Conservation (phyloP, 2,113 vertebrate genomes). For the Apteryx mantelli region DNA sequence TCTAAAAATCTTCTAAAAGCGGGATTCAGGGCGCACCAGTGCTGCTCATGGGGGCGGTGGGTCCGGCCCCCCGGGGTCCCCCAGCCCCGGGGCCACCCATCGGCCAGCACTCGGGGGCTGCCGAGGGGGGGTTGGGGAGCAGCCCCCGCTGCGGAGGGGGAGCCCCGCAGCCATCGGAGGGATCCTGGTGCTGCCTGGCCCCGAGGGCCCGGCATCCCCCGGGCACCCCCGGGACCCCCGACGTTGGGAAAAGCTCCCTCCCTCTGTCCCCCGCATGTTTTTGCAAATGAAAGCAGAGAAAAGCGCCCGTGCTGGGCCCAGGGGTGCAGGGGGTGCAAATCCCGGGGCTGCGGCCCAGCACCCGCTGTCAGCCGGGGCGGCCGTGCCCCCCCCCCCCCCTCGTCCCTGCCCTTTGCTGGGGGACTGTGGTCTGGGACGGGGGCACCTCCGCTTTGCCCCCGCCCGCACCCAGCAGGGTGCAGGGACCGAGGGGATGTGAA, state of each 20-base stretch:
- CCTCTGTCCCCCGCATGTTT: not conserved
- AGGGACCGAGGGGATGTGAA: fast-evolving
- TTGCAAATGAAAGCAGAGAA: not conserved
- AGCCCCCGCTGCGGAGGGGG: too few species aligned
- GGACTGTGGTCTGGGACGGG: not conserved
- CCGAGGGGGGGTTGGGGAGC: too few species aligned
- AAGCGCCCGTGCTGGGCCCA: too few species aligned
- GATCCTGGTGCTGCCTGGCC: too few species aligned
- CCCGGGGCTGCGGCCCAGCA: not conserved
- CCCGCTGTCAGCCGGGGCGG: too few species aligned
- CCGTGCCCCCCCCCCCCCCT: too few species aligned
- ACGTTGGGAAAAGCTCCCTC: too few species aligned
- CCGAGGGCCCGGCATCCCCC: too few species aligned
- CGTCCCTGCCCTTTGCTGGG: fast-evolving
- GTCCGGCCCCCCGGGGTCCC: not conserved
- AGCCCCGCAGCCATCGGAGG: too few species aligned
- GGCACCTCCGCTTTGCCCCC: not conserved
- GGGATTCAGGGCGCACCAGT: not conserved
- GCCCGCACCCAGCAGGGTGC: not conserved
- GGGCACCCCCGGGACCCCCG: too few species aligned
- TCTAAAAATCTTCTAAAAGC: not conserved
- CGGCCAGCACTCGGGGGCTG: too few species aligned
- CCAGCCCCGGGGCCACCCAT: too few species aligned
- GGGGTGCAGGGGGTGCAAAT: not conserved
- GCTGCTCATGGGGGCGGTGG: not conserved